Conservation (phyloP, 2,797 vertebrate species). For the Cynopterus sphinx region DNA sequence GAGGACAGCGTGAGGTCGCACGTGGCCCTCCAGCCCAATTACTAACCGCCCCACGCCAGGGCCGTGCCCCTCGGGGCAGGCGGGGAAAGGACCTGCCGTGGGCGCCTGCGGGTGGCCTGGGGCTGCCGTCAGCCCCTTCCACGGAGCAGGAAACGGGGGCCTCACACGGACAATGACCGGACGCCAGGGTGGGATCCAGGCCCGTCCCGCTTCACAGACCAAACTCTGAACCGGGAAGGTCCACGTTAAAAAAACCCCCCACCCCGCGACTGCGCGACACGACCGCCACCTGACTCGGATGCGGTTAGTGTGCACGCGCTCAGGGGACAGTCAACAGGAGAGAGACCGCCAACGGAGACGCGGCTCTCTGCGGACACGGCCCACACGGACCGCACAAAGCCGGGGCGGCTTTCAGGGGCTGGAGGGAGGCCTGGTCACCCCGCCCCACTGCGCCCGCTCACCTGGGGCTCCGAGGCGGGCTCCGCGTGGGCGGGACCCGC, state of each 20-base stretch:
- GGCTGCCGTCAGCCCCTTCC: accelerated
- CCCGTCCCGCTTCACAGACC: accelerated
- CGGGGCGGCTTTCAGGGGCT: accelerated
- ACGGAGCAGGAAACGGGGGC: not conserved
- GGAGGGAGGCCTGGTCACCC: accelerated
- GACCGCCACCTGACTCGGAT: accelerated
- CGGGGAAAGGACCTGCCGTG: accelerated
- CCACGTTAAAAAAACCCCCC: not conserved
- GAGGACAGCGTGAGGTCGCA: not conserved
- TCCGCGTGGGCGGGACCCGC: conserved; percentile 85
- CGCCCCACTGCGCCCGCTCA: not conserved
- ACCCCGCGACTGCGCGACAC: accelerated
- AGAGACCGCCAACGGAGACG: not conserved
- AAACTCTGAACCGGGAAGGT: accelerated
- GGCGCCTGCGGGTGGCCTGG: no score
- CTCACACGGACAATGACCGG: not conserved
- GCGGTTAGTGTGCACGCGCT: no score
- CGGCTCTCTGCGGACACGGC: accelerated
- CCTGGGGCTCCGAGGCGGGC: conserved; percentile 78
- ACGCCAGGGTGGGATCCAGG: no score
- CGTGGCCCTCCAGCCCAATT: accelerated
- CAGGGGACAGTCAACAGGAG: accelerated
- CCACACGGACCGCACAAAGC: accelerated
- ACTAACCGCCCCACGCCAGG: not conserved
- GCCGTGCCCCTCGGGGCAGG: accelerated